Conservation (phyloP, 2,888 invertebrate genomes). For the Callyntrura guangdongensis region DNA sequence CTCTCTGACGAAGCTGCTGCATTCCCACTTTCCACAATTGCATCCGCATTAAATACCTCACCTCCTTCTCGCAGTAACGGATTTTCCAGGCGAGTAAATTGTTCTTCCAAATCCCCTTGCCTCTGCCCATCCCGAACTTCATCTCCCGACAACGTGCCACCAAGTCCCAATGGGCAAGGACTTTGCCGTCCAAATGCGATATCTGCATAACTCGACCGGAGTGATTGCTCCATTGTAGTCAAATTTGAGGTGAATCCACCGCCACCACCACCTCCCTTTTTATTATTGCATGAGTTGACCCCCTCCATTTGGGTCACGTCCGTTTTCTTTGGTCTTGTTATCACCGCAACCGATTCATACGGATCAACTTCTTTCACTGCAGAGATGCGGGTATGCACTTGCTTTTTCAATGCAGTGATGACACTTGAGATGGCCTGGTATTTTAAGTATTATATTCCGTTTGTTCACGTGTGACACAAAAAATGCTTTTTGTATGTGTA, state of each 20-base stretch:
- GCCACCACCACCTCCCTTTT: constrained; percentile 8
- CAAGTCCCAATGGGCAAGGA: constrained; percentile 86
- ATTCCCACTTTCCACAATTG: constrained; percentile 56
- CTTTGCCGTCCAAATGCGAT: constrained; percentile 89
- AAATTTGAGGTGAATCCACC: constrained; percentile 69
- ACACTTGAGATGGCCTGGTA: constrained; percentile 43
- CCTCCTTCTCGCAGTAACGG: constrained; percentile 50
- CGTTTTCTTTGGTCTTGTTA: constrained; percentile 51
- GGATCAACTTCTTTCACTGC: constrained; percentile 59
- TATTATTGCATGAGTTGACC: constrained; percentile 12
- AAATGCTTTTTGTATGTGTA: background rate
- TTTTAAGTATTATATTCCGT: constrained; percentile 2
- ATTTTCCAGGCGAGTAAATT: constrained; percentile 73
- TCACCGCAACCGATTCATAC: constrained; percentile 58
- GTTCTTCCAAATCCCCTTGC: constrained; percentile 39
- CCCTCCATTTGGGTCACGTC: constrained; percentile 74
- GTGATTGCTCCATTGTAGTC: constrained; percentile 74
- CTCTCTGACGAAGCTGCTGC: constrained; percentile 34
- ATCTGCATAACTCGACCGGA: constrained; percentile 88
- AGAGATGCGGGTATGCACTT: constrained; percentile 16
- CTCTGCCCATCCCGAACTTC: constrained; percentile 35
- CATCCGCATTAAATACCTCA: constrained; percentile 33
- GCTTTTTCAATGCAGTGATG: constrained; percentile 42
- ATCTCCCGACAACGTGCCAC: constrained; percentile 85
- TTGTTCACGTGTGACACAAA: background rate